A percentile compares a stretch with the other conserved stretches of the same genome.
Conservation (phyloP, 2,797 vertebrate genomes). For the Poliocrania exsul region DNA sequence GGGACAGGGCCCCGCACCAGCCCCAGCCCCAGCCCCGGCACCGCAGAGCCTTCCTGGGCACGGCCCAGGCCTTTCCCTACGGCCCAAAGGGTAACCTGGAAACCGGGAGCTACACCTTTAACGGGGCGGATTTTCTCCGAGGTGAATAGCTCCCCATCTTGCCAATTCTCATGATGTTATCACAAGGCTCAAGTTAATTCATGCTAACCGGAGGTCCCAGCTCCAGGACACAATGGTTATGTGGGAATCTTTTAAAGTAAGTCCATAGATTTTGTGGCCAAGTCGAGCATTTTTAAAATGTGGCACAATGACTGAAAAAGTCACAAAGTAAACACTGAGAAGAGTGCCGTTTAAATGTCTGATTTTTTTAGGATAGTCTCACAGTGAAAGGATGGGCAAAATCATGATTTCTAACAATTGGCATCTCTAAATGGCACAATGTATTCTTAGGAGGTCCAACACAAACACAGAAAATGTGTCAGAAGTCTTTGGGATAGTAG, state of each 20-base stretch:
- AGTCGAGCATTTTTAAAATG: background rate
- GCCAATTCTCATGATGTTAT: slow-evolving; percentile 59
- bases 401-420: slow-evolving; percentile 1
- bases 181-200: slow-evolving; percentile 38
- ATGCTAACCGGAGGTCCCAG: slow-evolving; percentile 13
- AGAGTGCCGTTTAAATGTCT: background rate
- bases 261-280: background rate
- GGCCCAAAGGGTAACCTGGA: background rate
- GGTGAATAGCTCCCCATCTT: background rate
- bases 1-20: too few relatives aligned
- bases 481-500: background rate
- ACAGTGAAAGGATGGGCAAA: background rate
- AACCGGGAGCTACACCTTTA: background rate
- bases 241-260: background rate
- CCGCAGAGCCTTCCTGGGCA: background rate
- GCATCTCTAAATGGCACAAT: background rate
- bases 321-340: background rate
- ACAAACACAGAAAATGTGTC: background rate
- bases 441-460: slow-evolving; percentile 7
- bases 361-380: background rate
- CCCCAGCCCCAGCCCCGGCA: too few relatives aligned
- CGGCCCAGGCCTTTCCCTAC: background rate
- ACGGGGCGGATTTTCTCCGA: background rate
- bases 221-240: slow-evolving; percentile 8
- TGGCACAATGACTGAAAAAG: background rate